phyloP scores from a whole-genome alignment of 1,140 invertebrate genomes.

The Nasonia giraulti region DNA sequence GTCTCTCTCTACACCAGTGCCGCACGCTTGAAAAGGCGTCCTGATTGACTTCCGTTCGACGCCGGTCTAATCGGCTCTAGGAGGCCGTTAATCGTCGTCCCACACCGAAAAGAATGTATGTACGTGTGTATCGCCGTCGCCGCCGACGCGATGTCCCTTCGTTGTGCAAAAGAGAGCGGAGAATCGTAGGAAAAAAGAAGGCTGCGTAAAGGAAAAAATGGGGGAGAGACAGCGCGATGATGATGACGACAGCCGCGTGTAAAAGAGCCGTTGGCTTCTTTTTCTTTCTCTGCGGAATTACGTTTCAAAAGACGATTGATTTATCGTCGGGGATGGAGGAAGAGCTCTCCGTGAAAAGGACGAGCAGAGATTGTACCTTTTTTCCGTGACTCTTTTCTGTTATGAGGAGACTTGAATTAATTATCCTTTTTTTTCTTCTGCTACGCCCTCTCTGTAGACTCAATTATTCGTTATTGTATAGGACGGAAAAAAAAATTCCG shows the following conservation, averaged over 20 bases:
- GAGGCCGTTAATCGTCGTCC: slow-evolving; percentile 32
- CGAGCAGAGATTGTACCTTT: not conserved
- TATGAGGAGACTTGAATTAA: not conserved
- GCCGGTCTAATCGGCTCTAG: not conserved
- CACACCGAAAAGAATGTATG: slow-evolving; percentile 25
- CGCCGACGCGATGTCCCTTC: not conserved
- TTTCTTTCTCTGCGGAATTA: slow-evolving; percentile 6
- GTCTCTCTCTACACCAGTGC: not conserved
- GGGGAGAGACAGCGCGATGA: not conserved
- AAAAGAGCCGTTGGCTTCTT: not conserved
- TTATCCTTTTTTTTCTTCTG: not conserved
- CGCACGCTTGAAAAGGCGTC: slow-evolving; percentile 3
- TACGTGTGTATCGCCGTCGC: too few relatives aligned
- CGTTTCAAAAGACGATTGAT: slow-evolving; percentile 40
- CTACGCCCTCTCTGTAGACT: too few relatives aligned
- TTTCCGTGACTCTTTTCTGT: not conserved
- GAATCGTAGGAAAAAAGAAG: not conserved
- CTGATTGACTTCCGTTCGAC: slow-evolving; percentile 38
- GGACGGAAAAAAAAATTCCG: too few relatives aligned
- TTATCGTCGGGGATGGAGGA: not conserved
- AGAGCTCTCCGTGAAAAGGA: not conserved
- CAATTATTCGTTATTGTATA: too few relatives aligned
- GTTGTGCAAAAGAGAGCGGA: not conserved
- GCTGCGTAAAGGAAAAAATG: not conserved
- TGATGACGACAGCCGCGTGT: not conserved